Conservation (phyloP, 2,888 invertebrate species). For the Anaspis maculata region DNA sequence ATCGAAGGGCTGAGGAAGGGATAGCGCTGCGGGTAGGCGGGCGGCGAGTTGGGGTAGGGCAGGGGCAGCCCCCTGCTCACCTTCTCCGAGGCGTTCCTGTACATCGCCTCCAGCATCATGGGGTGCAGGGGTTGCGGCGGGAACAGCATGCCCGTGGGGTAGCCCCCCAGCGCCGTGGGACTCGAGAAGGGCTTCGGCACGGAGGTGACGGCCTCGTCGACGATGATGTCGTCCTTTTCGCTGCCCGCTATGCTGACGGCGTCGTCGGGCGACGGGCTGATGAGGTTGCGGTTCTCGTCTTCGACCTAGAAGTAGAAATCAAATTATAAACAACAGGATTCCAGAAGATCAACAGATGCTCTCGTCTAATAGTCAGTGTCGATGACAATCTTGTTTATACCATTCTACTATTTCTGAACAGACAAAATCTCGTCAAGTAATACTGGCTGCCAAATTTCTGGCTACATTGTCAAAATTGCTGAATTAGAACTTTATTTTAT, state of each 20-base stretch:
- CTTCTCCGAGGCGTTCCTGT: constrained; percentile 50
- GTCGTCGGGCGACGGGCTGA: constrained; percentile 51
- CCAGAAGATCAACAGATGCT: no score
- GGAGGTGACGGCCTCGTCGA: constrained; percentile 31
- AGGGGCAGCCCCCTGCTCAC: constrained; percentile 52
- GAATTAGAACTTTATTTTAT: no score
- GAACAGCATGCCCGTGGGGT: constrained; percentile 46
- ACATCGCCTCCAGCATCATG: constrained; percentile 64
- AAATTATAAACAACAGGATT: no score
- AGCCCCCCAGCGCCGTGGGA: constrained; percentile 30
- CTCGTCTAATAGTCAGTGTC: no score
- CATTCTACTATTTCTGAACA: no score
- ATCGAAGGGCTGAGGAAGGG: constrained; percentile 43
- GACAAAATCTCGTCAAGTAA: no score
- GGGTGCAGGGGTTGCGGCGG: constrained; percentile 59
- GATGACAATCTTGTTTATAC: no score
- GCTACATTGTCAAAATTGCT: no score
- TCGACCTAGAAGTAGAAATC: no score
- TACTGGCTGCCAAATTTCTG: no score
- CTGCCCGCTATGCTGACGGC: constrained; percentile 40
- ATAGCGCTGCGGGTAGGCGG: constrained; percentile 41
- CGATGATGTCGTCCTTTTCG: constrained; percentile 32
- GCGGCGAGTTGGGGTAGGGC: constrained; percentile 47
- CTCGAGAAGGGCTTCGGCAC: constrained; percentile 31
- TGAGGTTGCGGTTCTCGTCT: constrained; percentile 82